Conservation (phyloP, 2,797 vertebrate genomes). For the Enteromius argenteus region DNA sequence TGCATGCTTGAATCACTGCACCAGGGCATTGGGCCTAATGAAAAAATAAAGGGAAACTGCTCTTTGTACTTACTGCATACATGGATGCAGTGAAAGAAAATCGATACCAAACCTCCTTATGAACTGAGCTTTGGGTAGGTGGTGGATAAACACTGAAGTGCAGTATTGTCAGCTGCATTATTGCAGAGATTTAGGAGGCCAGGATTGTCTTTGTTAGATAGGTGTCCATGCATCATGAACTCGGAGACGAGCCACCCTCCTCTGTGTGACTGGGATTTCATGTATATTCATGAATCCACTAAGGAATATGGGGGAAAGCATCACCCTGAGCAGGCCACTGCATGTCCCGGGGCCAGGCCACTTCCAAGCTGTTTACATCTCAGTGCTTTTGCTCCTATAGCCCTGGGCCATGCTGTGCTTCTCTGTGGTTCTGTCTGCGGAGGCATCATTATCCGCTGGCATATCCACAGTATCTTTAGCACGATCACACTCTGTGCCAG, state of each 20-base stretch:
- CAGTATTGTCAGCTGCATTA: constrained; percentile 43
- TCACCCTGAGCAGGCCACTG: constrained; percentile 37
- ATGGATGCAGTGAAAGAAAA: constrained; percentile 72
- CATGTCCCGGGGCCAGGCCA: constrained; percentile 39
- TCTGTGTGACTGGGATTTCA: constrained; percentile 59
- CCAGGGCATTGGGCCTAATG: constrained; percentile 41
- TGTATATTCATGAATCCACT: constrained; percentile 76
- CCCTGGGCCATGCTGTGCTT: constrained; percentile 31
- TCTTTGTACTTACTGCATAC: constrained; percentile 76
- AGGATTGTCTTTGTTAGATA: constrained; percentile 12
- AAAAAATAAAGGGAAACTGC: constrained; percentile 58
- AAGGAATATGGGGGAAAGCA: constrained; percentile 63
- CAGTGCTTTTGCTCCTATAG: constrained; percentile 42
- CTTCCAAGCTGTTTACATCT: constrained; percentile 46
- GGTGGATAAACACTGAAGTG: constrained; percentile 67
- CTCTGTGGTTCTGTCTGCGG: constrained; percentile 25
- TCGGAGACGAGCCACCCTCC: background rate
- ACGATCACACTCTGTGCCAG: constrained; percentile 29
- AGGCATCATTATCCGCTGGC: constrained; percentile 42
- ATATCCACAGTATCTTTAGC: constrained; percentile 31
- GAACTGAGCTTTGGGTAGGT: constrained; percentile 56
- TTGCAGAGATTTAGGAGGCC: constrained; percentile 4
- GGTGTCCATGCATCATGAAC: background rate
- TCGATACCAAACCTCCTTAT: constrained; percentile 77
- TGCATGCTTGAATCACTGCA: constrained; percentile 48